Percentiles rank a stretch among this genome's conserved stretches.
These are phyloP conservation scores for Drosophila paranaensis DNA, from an alignment of 2,888 invertebrate genomes.

Conservation along the genomic window DNA sequence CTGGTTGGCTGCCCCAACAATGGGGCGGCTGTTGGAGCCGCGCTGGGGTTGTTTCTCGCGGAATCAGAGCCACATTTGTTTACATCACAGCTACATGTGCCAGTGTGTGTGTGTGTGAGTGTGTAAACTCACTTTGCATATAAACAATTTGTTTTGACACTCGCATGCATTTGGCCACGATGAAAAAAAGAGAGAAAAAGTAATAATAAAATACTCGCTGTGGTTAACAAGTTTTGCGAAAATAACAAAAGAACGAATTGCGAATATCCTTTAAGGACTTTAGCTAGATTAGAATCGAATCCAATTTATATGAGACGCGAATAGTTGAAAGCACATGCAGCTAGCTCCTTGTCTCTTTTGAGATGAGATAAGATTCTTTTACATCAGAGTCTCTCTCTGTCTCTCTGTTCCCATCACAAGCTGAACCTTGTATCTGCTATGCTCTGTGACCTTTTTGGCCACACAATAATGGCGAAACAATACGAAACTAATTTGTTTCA, in stretches of 20 bases:
- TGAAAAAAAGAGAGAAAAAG: conserved; percentile 18
- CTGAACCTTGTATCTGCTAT: neutral
- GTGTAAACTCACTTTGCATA: conserved; percentile 41
- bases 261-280: neutral
- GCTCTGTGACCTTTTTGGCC: neutral
- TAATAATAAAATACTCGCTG: conserved; percentile 43
- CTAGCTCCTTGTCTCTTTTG: neutral
- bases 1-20: conserved; percentile 39
- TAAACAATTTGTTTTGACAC: conserved; percentile 68
- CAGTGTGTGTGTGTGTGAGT: conserved; percentile 26
- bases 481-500: conserved; percentile 49
- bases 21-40: conserved; percentile 4
- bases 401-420: neutral
- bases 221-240: conserved; percentile 28
- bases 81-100: conserved; percentile 43
- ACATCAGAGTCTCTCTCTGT: neutral
- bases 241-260: conserved; percentile 1
- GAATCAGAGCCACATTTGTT: conserved; percentile 67
- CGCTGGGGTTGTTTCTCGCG: conserved; percentile 5
- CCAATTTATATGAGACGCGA: no score
- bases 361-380: no score
- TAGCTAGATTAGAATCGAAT: neutral
- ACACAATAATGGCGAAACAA: conserved; percentile 21
- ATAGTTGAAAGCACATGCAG: neutral
- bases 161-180: conserved; percentile 52